Percentiles rank a stretch among this genome's conserved stretches.
Conservation (phyloP, 2,888 invertebrate genomes). For the Microctonus aethiopoides region DNA sequence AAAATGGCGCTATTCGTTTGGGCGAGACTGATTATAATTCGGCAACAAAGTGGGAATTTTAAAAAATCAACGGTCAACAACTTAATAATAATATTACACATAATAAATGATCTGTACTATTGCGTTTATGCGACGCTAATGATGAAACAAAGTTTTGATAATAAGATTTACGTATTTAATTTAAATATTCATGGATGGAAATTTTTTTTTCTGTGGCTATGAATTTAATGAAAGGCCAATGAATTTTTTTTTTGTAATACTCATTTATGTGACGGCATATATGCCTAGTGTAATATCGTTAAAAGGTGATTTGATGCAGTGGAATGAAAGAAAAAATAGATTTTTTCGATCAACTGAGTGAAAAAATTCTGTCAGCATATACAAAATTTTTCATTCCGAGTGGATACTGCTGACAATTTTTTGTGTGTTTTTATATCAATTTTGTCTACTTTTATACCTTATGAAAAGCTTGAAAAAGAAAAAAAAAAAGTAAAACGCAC, state of each 20-base stretch:
- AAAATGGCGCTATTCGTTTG: slow-evolving; percentile 90
- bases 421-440: slow-evolving; percentile 38
- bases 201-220: background rate
- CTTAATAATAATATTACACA: slow-evolving; percentile 28
- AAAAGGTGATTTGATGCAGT: slow-evolving; percentile 12
- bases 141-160: background rate
- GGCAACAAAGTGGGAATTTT: slow-evolving; percentile 96
- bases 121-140: slow-evolving; percentile 1
- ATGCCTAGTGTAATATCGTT: slow-evolving; percentile 3
- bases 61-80: slow-evolving; percentile 56
- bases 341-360: slow-evolving; percentile 13
- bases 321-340: slow-evolving; percentile 13
- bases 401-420: slow-evolving; percentile 33
- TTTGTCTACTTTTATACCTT: slow-evolving; percentile 50
- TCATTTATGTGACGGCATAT: background rate
- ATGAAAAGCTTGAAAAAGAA: slow-evolving; percentile 22
- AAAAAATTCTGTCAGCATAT: background rate
- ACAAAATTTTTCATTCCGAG: slow-evolving; percentile 47
- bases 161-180: background rate
- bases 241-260: background rate
- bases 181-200: background rate
- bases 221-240: background rate
- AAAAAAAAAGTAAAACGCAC: background rate
- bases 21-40: slow-evolving; percentile 80
- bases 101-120: slow-evolving; percentile 26